phyloP scores from a whole-genome alignment of 2,888 invertebrate genomes.

The Steinernema carpocapsae region DNA sequence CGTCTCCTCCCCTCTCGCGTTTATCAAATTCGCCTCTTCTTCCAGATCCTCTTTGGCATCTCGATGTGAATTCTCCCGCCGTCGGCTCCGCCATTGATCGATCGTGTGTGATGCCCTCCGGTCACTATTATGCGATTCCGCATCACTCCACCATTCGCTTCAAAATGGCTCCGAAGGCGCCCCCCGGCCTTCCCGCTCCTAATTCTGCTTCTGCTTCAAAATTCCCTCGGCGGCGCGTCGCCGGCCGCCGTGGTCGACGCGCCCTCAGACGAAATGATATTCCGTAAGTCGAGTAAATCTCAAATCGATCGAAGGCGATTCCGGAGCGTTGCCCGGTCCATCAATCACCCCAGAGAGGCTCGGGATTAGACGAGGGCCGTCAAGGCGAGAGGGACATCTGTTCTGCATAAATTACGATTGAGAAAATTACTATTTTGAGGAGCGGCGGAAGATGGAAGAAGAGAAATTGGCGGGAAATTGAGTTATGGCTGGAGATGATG shows the following conservation, averaged over 20 bases:
- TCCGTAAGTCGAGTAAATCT: conserved; percentile 19
- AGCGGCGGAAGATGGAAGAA: not conserved
- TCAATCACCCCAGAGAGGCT: conserved; percentile 15
- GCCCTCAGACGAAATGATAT: conserved; percentile 32
- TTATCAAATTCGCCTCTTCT: conserved; percentile 18
- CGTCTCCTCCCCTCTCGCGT: not conserved
- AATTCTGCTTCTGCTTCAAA: not conserved
- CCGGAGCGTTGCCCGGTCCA: conserved; percentile 10
- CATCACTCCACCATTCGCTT: conserved; percentile 13
- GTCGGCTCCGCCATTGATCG: conserved; percentile 32
- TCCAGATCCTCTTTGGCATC: conserved; percentile 29
- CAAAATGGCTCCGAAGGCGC: not conserved
- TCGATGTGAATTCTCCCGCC: conserved; percentile 23
- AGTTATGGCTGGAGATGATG: not conserved
- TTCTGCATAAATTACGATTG: conserved; percentile 28
- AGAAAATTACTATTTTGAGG: conserved; percentile 3
- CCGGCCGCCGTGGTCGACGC: conserved; percentile 20
- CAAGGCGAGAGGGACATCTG: conserved; percentile 9
- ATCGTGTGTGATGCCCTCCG: conserved; percentile 30
- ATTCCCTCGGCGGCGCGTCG: not conserved
- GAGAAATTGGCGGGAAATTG: conserved; percentile 21
- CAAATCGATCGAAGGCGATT: conserved; percentile 19
- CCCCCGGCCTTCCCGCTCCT: not conserved
- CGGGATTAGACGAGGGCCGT: conserved; percentile 14
- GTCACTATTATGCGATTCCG: conserved; percentile 22